Conservation (phyloP, 2,888 invertebrate species). For the Cepaea hortensis region DNA sequence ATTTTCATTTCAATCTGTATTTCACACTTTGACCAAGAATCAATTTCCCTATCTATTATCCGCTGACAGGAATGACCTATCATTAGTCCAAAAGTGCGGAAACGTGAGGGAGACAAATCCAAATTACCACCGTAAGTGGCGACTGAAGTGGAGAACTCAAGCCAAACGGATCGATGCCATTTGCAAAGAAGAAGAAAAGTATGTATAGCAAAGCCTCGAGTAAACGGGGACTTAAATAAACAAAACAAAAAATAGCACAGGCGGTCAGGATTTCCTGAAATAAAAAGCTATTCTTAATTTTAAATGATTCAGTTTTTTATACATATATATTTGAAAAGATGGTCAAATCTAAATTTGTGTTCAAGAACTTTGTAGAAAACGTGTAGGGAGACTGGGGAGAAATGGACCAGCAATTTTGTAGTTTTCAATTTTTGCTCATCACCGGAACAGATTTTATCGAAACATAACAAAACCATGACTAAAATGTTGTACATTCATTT, state of each 20-base stretch:
- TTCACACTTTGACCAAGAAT: slow-evolving; percentile 6
- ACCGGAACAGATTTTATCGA: too few relatives aligned
- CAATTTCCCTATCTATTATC: slow-evolving; percentile 10
- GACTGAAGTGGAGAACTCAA: background rate
- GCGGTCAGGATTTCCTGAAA: too few relatives aligned
- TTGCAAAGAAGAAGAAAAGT: background rate
- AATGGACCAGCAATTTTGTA: too few relatives aligned
- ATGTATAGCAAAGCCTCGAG: background rate
- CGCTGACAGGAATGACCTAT: slow-evolving; percentile 10
- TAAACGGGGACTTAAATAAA: background rate
- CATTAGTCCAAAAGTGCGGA: background rate
- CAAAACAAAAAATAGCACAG: background rate
- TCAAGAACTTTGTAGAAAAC: too few relatives aligned
- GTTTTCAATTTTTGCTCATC: too few relatives aligned
- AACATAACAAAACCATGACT: too few relatives aligned
- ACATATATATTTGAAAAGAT: too few relatives aligned
- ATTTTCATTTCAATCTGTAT: background rate
- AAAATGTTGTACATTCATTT: too few relatives aligned
- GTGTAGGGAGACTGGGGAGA: too few relatives aligned
- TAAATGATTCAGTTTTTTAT: too few relatives aligned
- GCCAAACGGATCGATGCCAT: slow-evolving; percentile 17
- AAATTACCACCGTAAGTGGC: slow-evolving; percentile 24
- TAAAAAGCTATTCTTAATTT: too few relatives aligned
- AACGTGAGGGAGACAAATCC: slow-evolving; percentile 4
- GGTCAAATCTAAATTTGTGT: too few relatives aligned